These are phyloP conservation scores for Norana najaformis DNA, from an alignment of 2,888 invertebrate genomes.

Conservation along the genomic window DNA sequence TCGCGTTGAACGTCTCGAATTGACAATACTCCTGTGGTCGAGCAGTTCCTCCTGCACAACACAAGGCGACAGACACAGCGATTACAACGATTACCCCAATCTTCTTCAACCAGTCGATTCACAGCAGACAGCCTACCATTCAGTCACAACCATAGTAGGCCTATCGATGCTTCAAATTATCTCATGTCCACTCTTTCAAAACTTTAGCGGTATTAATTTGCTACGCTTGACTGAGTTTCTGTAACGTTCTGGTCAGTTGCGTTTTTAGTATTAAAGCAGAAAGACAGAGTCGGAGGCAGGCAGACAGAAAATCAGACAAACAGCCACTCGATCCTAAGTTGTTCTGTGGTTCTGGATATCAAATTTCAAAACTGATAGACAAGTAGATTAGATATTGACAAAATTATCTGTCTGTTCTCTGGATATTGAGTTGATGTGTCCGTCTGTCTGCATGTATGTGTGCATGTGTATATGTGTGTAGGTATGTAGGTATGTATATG, in stretches of 20 bases:
- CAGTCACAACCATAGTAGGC: background rate
- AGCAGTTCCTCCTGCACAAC: background rate
- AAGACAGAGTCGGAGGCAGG: background rate
- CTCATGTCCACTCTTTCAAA: background rate
- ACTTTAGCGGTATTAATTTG: background rate
- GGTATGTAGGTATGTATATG: too few species aligned
- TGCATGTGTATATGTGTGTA: too few species aligned
- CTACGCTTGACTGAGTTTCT: background rate
- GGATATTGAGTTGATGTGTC: too few species aligned
- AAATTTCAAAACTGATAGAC: too few species aligned
- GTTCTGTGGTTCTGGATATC: too few species aligned
- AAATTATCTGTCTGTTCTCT: too few species aligned
- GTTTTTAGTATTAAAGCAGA: background rate
- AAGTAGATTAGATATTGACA: too few species aligned
- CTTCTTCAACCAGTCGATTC: too few species aligned
- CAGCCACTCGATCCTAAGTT: too few species aligned
- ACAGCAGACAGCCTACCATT: background rate
- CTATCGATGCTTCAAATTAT: too few species aligned
- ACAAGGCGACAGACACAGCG: background rate
- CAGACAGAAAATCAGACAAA: background rate
- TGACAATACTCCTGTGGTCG: slow-evolving; percentile 31
- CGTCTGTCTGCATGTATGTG: too few species aligned
- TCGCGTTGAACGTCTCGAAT: slow-evolving; percentile 35
- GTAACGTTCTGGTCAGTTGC: background rate
- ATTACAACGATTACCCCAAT: background rate